Evolutionary conservation across 30 jellyfish, hydroid and myxozoan genomes (phyloP), one percentile per base, ranked within the genome.

Genomic region (Cassiopea xamachana): DNA sequence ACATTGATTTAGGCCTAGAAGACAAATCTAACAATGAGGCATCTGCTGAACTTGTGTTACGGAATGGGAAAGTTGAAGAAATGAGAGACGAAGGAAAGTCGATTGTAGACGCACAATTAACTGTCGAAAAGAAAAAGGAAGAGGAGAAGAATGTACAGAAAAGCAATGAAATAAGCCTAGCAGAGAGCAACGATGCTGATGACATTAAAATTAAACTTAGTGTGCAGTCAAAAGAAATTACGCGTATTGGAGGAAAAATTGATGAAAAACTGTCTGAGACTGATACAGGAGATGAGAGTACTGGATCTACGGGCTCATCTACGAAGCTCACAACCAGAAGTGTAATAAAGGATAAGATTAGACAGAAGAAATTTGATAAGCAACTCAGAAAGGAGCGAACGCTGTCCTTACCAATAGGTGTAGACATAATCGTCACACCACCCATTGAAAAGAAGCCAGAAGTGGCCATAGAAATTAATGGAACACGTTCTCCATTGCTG

Each of bases 351-450:
- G 97, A 90, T 13, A 90, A 83, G 58, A 90, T 90, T 9, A 76
- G 80, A 58, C 91, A 90, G 78, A 90, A 83, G 71, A 90, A 82
- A 55, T 12, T 84, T 59, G 81, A 80, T 68, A 75, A 72, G 59
- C 69, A 62, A 47, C 90, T 60, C 5, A 73, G 97, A 46, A 79
- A 77, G 58, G 93, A 80, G n/a, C 88, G 92, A 1, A 67, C 97
- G 48, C 45, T 80, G 90, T 90, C 97, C 10, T 72, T 90, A 60
- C 97, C 97, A 27, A 39, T 83, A 14, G 97, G 97, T 58, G 92
- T 90, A 2, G 92, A 83, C 10, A 84, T 81, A 50, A 85, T 73
- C 39, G 61, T 89, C 47, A 73, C 89, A 1, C 92, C 92, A 6
- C 89, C 84, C 13, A 70, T 13, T 73, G 83, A 81, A 9, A 16